Conservation (phyloP, 2,113 vertebrate genomes). For the Globicephala melas region DNA sequence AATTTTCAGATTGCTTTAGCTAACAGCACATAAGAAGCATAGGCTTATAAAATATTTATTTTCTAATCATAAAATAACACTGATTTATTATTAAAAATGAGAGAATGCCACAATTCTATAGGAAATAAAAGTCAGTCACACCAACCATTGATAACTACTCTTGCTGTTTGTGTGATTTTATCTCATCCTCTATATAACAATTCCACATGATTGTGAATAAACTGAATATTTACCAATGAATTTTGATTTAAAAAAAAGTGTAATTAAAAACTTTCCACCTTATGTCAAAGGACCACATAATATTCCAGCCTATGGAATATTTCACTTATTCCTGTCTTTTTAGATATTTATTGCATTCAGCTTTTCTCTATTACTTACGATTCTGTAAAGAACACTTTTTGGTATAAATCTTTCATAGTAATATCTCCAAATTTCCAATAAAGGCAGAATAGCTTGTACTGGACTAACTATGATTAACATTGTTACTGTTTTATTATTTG, state of each 20-base stretch:
- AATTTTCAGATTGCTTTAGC: neutral
- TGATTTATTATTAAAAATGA: neutral
- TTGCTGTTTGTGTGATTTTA: neutral
- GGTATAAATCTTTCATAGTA: neutral
- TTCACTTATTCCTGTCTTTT: neutral
- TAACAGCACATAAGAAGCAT: neutral
- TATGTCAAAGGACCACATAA: neutral
- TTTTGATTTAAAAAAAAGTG: neutral
- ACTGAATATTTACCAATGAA: neutral
- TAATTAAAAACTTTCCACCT: neutral
- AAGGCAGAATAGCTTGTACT: neutral
- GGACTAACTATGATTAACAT: neutral
- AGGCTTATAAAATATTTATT: neutral
- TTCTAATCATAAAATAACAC: neutral
- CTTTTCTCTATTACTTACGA: neutral
- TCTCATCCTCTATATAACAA: neutral
- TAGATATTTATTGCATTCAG: neutral
- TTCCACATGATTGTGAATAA: neutral
- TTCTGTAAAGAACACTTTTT: neutral
- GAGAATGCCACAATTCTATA: neutral
- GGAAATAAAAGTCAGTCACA: neutral
- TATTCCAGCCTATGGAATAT: neutral
- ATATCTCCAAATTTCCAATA: neutral
- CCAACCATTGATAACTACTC: neutral
- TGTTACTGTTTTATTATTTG: neutral